Conservation (phyloP, 2,888 invertebrate species). For the Drosophila meridionalis region DNA sequence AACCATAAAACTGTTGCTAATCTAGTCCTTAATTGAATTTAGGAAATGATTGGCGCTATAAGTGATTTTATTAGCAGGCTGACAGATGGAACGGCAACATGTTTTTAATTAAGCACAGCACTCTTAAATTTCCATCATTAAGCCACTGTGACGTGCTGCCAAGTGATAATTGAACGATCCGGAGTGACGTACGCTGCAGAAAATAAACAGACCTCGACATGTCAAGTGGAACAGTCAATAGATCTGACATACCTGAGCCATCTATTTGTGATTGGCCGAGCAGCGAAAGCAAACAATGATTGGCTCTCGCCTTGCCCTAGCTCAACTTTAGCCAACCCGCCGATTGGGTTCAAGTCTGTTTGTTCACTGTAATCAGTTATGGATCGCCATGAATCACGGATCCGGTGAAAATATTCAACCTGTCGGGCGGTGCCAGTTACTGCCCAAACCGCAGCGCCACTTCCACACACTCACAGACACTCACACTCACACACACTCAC, state of each 20-base stretch:
- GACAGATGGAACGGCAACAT: slow-evolving; percentile 6
- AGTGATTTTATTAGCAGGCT: slow-evolving; percentile 17
- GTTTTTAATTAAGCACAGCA: slow-evolving; percentile 48
- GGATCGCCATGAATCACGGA: slow-evolving; percentile 27
- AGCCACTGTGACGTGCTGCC: slow-evolving; percentile 24
- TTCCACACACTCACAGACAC: neutral
- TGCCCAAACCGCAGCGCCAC: slow-evolving; percentile 4
- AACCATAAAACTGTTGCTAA: slow-evolving; percentile 10
- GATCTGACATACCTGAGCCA: slow-evolving; percentile 5
- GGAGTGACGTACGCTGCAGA: slow-evolving; percentile 35
- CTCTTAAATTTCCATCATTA: slow-evolving; percentile 44
- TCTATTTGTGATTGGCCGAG: slow-evolving; percentile 6
- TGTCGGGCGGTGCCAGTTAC: slow-evolving; percentile 37
- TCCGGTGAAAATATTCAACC: slow-evolving; percentile 27
- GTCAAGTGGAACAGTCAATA: slow-evolving; percentile 46
- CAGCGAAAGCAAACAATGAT: slow-evolving; percentile 10
- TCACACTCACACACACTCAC: slow-evolving; percentile 4
- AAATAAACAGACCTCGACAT: slow-evolving; percentile 20
- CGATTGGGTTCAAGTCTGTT: slow-evolving; percentile 3
- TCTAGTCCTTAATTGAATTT: slow-evolving; percentile 1
- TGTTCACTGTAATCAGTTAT: slow-evolving; percentile 24
- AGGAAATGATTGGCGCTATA: neutral
- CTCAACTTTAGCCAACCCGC: slow-evolving; percentile 6
- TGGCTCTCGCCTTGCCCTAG: slow-evolving; percentile 15
- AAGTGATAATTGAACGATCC: slow-evolving; percentile 47